These are phyloP conservation scores for Lacerta bilineata DNA, from an alignment of 2,797 vertebrate species.

Conservation along the genomic window DNA sequence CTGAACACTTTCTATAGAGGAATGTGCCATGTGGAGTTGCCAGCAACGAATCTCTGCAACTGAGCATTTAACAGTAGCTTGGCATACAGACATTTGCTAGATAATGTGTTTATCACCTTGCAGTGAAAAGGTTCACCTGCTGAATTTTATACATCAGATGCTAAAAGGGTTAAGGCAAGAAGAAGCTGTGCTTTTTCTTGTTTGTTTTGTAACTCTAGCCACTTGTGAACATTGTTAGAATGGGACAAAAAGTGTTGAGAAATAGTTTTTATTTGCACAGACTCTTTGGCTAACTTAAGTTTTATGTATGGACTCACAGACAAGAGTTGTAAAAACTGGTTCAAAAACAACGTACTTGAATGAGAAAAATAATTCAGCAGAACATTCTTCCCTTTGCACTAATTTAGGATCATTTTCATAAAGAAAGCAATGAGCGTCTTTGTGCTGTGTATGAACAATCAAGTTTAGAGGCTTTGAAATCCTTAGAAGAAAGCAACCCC, in stretches of 20 bases:
- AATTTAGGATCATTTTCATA: not conserved
- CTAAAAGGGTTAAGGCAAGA: not conserved
- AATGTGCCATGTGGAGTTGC: not conserved
- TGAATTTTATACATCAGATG: no score
- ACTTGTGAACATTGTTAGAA: not conserved
- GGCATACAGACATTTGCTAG: not conserved
- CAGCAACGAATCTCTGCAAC: not conserved
- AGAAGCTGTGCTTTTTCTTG: not conserved
- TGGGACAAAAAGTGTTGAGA: not conserved
- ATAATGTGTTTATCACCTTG: not conserved
- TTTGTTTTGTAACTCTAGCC: not conserved
- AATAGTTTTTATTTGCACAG: not conserved
- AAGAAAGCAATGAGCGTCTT: not conserved
- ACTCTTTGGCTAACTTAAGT: not conserved
- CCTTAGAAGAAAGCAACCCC: not conserved
- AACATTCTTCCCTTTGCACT: not conserved
- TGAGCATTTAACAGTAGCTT: not conserved
- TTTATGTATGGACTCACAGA: not conserved
- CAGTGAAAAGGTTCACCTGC: not conserved
- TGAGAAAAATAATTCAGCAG: not conserved
- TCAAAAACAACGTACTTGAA: not conserved
- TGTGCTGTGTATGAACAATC: not conserved
- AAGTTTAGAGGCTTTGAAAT: not conserved
- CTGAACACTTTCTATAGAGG: not conserved
- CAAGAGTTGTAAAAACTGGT: not conserved